Conservation (phyloP, 37 sponge, comb jelly and placozoan species). For the Halichondria panicea region DNA sequence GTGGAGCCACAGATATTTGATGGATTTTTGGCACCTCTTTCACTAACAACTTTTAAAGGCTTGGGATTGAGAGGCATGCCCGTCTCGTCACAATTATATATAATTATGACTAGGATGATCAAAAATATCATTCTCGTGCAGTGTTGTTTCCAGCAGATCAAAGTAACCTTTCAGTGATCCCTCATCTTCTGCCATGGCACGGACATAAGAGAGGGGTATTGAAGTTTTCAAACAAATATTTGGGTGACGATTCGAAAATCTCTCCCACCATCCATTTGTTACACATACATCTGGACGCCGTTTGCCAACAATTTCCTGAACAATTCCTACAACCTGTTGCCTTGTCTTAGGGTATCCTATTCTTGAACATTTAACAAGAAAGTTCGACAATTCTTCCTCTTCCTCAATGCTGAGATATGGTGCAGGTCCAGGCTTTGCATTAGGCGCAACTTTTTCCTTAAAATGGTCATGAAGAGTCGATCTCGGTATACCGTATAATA, state of each 20-base stretch:
- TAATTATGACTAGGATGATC: not conserved
- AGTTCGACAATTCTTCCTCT: constrained; percentile 15
- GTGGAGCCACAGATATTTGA: not conserved
- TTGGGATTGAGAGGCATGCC: constrained; percentile 11
- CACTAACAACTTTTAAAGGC: constrained; percentile 12
- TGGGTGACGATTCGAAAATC: constrained; percentile 1
- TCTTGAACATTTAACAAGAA: not conserved
- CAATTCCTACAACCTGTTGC: constrained; percentile 6
- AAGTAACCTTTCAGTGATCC: not conserved
- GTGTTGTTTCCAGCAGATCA: constrained; percentile 3
- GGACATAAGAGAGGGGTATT: not conserved
- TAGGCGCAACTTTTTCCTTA: not conserved
- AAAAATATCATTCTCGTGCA: not conserved
- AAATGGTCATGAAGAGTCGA: not conserved
- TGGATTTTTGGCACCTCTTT: constrained; percentile 5
- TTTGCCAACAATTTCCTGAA: not conserved
- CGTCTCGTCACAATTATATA: constrained; percentile 20
- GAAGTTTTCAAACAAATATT: not conserved
- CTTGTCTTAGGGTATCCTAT: constrained; percentile 17
- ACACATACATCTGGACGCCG: not conserved
- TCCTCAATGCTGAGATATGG: constrained; percentile 11
- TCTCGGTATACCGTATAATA: not conserved
- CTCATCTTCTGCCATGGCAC: constrained; percentile 4
- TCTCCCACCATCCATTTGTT: constrained; percentile 12
- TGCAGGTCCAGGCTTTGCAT: constrained; percentile 4